A percentile compares a stretch with the other conserved stretches of the same genome.
These are phyloP conservation scores for Intellagama lesueurii DNA, from an alignment of 2,797 vertebrate species.

Conservation along the genomic window DNA sequence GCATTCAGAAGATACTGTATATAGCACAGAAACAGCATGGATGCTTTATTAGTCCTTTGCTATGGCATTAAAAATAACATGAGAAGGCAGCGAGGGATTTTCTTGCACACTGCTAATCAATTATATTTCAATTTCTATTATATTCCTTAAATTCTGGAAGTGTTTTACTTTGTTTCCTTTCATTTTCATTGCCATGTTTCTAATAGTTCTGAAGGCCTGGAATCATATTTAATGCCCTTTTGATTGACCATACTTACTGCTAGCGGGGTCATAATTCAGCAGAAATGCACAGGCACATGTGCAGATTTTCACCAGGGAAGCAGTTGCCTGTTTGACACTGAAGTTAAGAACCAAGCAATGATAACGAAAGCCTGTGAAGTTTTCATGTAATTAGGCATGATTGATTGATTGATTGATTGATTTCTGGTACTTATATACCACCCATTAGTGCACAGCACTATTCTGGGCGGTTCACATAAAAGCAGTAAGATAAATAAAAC, in stretches of 20 bases:
- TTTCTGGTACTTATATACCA: no score
- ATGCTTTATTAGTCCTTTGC: no score
- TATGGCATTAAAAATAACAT: no score
- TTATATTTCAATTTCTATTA: slow-evolving; percentile 5
- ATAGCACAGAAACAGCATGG: no score
- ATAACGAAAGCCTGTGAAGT: neutral
- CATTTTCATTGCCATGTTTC: slow-evolving; percentile 41
- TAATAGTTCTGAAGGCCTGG: slow-evolving; percentile 46
- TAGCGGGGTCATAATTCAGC: slow-evolving; percentile 39
- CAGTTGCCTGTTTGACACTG: neutral
- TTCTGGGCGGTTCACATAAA: no score
- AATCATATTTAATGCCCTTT: slow-evolving; percentile 60
- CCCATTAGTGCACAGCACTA: no score
- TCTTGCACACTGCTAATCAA: neutral
- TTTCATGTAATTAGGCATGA: slow-evolving; percentile 2
- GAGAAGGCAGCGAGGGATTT: no score
- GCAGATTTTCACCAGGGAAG: neutral
- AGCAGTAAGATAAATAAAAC: no score
- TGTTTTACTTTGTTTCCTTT: slow-evolving; percentile 37
- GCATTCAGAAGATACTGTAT: no score
- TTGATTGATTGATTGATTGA: neutral
- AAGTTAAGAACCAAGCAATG: neutral
- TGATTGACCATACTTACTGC: slow-evolving; percentile 35
- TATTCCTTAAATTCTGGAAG: slow-evolving; percentile 29
- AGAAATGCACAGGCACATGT: slow-evolving; percentile 38